These are phyloP conservation scores for Monopterus albus DNA, from an alignment of 2,113 vertebrate genomes.

Conservation along the genomic window DNA sequence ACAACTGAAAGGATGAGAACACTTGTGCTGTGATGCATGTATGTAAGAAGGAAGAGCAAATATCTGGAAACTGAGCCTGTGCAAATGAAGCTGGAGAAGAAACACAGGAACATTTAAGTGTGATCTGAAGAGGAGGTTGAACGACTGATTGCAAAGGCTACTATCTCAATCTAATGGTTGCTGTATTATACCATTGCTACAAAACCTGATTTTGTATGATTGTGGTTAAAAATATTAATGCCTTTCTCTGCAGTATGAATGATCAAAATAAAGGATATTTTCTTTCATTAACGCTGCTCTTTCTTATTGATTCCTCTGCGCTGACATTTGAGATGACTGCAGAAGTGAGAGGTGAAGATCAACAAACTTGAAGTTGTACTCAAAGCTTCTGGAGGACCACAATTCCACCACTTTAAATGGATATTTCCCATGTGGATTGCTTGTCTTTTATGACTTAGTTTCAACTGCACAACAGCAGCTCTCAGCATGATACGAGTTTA, in stretches of 20 bases:
- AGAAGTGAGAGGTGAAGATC: conserved; percentile 55
- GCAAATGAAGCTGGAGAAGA: conserved; percentile 19
- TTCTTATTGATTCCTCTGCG: conserved; percentile 57
- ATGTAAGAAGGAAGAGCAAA: conserved; percentile 12
- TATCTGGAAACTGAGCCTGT: conserved; percentile 13
- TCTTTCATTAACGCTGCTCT: conserved; percentile 26
- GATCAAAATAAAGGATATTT: conserved; percentile 52
- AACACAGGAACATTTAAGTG: conserved; percentile 15
- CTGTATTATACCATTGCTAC: conserved; percentile 22
- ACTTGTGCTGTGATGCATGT: conserved; percentile 12
- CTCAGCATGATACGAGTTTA: conserved; percentile 32
- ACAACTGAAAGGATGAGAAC: conserved; percentile 11
- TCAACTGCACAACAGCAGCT: conserved; percentile 48
- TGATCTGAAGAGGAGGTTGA: conserved; percentile 32
- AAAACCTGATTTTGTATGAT: conserved; percentile 22
- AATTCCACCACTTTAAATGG: conserved; percentile 58
- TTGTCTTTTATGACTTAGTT: conserved; percentile 54
- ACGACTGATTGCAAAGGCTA: too few relatives aligned
- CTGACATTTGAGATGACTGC: conserved; percentile 69
- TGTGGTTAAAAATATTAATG: conserved; percentile 55
- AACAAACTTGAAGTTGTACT: conserved; percentile 60
- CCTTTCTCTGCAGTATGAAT: conserved; percentile 31
- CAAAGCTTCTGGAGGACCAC: conserved; percentile 53
- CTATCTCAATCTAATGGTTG: conserved; percentile 22
- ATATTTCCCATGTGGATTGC: conserved; percentile 69